Base-by-base conservation (phyloP, 92 coral and sea anemone genomes). In the Bergia puertoricense region DNA sequence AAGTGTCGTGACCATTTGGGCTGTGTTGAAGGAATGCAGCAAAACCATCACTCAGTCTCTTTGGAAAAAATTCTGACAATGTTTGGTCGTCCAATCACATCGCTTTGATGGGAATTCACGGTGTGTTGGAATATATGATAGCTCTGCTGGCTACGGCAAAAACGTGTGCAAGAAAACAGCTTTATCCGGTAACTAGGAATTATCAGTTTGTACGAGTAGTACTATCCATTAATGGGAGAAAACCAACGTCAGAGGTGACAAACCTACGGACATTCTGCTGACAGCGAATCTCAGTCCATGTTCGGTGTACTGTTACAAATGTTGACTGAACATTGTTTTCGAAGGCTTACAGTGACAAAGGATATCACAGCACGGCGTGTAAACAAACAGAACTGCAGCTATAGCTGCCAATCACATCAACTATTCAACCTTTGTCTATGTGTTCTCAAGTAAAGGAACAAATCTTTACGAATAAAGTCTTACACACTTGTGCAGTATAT, bases 81-180 rank as follows among this genome's bases (percentile, higher is more conserved):
- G 82, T 23, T 50, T 79, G 20, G 15, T 79, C 42, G 59, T 54
- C 82, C 82, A 79, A 79, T 79, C 82, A 79, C 40, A 30, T 48
- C 66, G 82, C 82, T 79, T 79, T 23, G 82, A 50, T 9, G 18
- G 42, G 42, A 46, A n/a, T 46, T 79, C 82, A 79, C 82, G 68
- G 59, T 51, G 82, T n/a, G 82, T 11, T 79, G 15, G 37, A 45
- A 76, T 36, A 76, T 76, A 20, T 2, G 80, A 76, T 76, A 40
- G 38, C 80, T 48, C 44, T 16, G 38, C 62, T 30, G 37, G 59
- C 82, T 79, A 67, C 42, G 59, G 42, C 82, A 45, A 79, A 79
- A 45, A 79, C 82, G 41, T 79, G 82, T 48, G 82, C 67, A 48
- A 79, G 82, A 79, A 79, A 79, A 42, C 59, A 50, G 77, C 40